Conservation (phyloP, 2,888 invertebrate genomes). For the Cheilosia pagana region DNA sequence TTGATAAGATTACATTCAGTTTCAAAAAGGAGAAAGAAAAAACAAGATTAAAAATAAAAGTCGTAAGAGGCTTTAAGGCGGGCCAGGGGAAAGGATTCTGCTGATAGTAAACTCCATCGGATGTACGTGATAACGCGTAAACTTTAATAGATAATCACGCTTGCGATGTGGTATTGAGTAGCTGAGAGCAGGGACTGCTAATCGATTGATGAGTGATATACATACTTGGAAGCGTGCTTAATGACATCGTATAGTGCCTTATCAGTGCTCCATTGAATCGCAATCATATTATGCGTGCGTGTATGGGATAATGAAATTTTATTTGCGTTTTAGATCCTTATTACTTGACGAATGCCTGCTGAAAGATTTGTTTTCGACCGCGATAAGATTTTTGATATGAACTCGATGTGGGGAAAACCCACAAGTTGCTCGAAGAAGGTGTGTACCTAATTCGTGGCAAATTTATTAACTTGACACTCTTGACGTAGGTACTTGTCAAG, state of each 20-base stretch:
- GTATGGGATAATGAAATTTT: background rate
- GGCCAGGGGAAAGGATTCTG: slow-evolving; percentile 33
- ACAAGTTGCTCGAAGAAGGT: background rate
- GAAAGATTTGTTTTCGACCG: slow-evolving; percentile 6
- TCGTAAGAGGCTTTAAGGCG: background rate
- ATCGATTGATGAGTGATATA: slow-evolving; percentile 33
- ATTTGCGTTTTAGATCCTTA: slow-evolving; percentile 25
- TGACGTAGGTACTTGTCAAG: slow-evolving; percentile 21
- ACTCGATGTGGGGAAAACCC: background rate
- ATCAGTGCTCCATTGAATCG: background rate
- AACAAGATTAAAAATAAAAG: background rate
- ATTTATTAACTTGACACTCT: slow-evolving; percentile 18
- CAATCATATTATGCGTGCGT: slow-evolving; percentile 8
- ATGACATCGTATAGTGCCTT: background rate
- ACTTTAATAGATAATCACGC: slow-evolving; percentile 12
- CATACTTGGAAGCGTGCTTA: background rate
- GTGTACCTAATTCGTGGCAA: slow-evolving; percentile 21
- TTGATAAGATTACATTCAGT: slow-evolving; percentile 58
- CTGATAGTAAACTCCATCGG: slow-evolving; percentile 31
- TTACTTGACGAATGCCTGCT: slow-evolving; percentile 9
- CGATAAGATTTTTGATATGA: slow-evolving; percentile 20
- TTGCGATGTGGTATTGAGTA: slow-evolving; percentile 8
- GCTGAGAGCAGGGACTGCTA: background rate
- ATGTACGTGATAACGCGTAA: slow-evolving; percentile 16
- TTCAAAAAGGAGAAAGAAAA: slow-evolving; percentile 6